phyloP scores from a whole-genome alignment of 2,888 invertebrate species.

The Tanypteryx hageni region DNA sequence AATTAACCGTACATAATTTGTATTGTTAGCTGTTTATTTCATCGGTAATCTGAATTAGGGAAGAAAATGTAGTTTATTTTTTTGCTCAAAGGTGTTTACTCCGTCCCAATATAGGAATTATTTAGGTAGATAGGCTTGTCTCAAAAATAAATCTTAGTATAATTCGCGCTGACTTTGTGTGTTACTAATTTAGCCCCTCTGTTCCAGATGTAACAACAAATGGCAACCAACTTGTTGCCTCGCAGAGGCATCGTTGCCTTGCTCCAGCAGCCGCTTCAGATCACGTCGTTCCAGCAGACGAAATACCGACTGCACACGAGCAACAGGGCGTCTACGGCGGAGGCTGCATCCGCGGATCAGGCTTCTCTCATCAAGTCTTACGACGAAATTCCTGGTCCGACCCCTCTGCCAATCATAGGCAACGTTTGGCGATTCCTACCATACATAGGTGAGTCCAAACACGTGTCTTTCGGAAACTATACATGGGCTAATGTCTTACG shows the following conservation, averaged over 20 bases:
- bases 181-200: too few species aligned
- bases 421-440: conserved; percentile 82
- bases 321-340: neutral
- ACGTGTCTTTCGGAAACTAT: too few species aligned
- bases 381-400: conserved; percentile 80
- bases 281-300: neutral
- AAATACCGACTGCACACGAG: neutral
- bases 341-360: neutral
- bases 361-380: conserved; percentile 69
- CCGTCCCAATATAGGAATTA: too few species aligned
- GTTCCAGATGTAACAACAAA: neutral
- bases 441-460: conserved; percentile 77
- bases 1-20: too few species aligned
- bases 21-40: too few species aligned
- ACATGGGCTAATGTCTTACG: too few species aligned
- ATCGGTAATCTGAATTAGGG: too few species aligned
- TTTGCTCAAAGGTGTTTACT: too few species aligned
- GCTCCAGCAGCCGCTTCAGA: neutral
- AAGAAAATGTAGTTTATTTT: too few species aligned
- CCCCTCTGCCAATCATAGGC: conserved; percentile 79
- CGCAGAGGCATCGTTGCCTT: neutral
- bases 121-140: too few species aligned
- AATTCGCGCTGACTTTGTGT: too few species aligned
- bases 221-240: neutral
- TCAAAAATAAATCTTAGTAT: too few species aligned